phyloP scores from a whole-genome alignment of 1,140 invertebrate genomes.

The Macrobrachium nipponense region DNA sequence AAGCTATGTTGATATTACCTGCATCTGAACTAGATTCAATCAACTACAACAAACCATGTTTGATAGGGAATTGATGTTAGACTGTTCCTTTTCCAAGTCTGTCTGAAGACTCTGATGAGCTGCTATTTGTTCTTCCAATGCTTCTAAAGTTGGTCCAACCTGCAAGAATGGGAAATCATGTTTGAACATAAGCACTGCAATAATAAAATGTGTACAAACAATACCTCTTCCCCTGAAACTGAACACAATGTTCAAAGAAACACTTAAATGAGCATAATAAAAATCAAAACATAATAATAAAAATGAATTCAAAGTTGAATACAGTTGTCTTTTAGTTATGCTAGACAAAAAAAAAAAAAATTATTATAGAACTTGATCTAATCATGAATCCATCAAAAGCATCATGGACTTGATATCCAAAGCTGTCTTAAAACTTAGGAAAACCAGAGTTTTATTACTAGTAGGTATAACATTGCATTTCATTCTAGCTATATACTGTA shows the following conservation, averaged over 20 bases:
- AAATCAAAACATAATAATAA: too few species aligned
- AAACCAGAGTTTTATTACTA: too few species aligned
- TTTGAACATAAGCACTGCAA: neutral
- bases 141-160: slow-evolving; percentile 68
- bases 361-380: neutral
- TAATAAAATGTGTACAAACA: neutral
- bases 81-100: slow-evolving; percentile 82
- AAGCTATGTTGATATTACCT: slow-evolving; percentile 68
- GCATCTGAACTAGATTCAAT: slow-evolving; percentile 69
- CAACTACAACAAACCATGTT: slow-evolving; percentile 90
- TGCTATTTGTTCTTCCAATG: slow-evolving; percentile 72
- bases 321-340: too few species aligned
- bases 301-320: too few species aligned
- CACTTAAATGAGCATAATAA: too few species aligned
- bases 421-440: too few species aligned
- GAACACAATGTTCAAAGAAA: too few species aligned
- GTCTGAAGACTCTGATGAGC: slow-evolving; percentile 78
- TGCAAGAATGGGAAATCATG: slow-evolving; percentile 28
- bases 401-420: too few species aligned
- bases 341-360: neutral
- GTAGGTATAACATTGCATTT: too few species aligned
- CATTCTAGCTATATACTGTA: slow-evolving; percentile 69
- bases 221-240: too few species aligned
- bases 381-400: neutral
- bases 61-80: slow-evolving; percentile 82